Evolutionary conservation across 2,113 vertebrate species (phyloP).

Genomic region (Notarius lentiginosus): DNA sequence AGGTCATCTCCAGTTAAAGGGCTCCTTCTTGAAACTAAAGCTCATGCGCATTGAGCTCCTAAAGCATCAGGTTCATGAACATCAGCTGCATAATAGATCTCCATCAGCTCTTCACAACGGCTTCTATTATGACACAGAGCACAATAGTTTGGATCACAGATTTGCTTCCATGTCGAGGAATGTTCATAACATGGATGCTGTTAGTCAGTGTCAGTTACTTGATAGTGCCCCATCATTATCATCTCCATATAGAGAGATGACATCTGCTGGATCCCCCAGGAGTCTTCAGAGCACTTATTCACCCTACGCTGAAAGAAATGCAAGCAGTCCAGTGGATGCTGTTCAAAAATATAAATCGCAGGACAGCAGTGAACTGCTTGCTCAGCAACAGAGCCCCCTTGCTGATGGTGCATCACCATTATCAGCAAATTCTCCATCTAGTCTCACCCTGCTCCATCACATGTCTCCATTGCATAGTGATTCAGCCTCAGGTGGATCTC

Average conservation of each 20-base stretch:
- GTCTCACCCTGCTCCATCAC: background rate
- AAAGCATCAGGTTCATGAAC: slow-evolving; percentile 19
- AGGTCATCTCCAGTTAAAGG: slow-evolving; percentile 49
- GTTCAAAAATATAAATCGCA: background rate
- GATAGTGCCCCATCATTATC: background rate
- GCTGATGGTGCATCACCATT: background rate
- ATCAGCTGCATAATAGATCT: rapidly evolving
- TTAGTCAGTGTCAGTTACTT: background rate
- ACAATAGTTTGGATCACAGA: slow-evolving; percentile 1
- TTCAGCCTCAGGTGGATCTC: background rate
- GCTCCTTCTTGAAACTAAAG: slow-evolving; percentile 61
- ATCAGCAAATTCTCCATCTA: background rate
- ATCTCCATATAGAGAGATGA: background rate
- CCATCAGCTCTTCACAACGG: background rate
- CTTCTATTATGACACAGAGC: background rate
- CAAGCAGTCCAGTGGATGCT: background rate
- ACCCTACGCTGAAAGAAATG: background rate
- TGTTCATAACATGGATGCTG: background rate
- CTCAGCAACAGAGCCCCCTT: background rate
- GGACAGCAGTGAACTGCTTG: background rate
- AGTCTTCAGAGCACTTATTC: background rate
- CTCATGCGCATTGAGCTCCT: slow-evolving; percentile 48
- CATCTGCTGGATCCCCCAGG: background rate
- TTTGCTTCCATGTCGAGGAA: background rate
- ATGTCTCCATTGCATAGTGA: background rate